Conservation (phyloP, 2,113 vertebrate genomes). For the Pungitius pungitius region DNA sequence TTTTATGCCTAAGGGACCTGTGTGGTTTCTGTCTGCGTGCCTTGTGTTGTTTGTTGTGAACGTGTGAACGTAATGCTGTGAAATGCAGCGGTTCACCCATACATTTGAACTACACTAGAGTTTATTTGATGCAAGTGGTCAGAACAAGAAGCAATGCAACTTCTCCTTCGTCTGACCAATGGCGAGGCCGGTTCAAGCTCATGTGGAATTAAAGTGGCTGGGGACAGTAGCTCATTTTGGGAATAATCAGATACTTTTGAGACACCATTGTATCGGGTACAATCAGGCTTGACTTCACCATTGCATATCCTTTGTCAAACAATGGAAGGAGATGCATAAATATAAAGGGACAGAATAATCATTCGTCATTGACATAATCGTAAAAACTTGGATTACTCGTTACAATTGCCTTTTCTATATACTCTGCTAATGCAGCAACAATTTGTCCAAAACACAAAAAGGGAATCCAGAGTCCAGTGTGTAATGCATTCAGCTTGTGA, state of each 20-base stretch:
- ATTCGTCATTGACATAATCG: not conserved
- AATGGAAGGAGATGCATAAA: not conserved
- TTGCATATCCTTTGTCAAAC: not conserved
- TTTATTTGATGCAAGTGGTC: constrained; percentile 4
- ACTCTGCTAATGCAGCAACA: not conserved
- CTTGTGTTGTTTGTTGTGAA: too few relatives aligned
- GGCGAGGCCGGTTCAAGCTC: constrained; percentile 16
- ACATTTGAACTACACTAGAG: not conserved
- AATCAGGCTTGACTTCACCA: not conserved
- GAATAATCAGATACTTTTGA: not conserved
- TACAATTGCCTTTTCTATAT: not conserved
- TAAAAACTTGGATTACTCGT: not conserved
- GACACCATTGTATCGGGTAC: not conserved
- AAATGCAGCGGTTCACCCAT: not conserved
- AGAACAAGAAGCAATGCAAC: not conserved
- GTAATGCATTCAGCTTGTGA: not conserved
- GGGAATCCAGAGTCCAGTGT: not conserved
- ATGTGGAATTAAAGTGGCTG: constrained; percentile 37
- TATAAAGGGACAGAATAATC: not conserved
- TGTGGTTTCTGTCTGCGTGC: not conserved
- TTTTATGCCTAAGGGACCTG: not conserved
- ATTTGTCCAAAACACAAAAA: not conserved
- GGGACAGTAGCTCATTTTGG: constrained; percentile 25
- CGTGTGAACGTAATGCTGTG: not conserved
- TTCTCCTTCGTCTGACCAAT: constrained; percentile 24